Base-by-base conservation (phyloP, 2,113 vertebrate species). In the Heptranchias perlo region DNA sequence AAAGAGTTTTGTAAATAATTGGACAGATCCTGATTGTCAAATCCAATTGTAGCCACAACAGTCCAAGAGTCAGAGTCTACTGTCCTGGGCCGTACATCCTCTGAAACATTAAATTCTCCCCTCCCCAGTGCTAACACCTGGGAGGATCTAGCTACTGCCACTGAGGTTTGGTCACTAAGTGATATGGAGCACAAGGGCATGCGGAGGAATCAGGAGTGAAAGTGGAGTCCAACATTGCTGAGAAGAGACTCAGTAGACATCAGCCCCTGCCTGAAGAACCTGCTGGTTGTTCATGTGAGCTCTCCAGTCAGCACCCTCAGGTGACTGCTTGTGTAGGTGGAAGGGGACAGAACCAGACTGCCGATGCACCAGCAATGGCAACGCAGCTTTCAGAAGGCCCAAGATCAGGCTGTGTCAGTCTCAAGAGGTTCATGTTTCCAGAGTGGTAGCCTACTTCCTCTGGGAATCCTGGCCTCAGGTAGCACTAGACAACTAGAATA, bases 171-270 rank as follows among this genome's bases (percentile, higher is more conserved):
- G 58, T 21, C 21, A 69, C 28, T 35, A 73, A 16, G 52, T 16
- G 87, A 21, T 58, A 35, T 58, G 16, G 52, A 58, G 11, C 13
- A 91, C 52, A 91, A 58, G 3, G 3, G 21, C 28, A n/a, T 91
- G 52, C 87, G 52, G 87, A 91, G 87, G 52, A 91, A 91, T n/a
- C 87, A 91, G 28, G 52, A 35, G 54, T 91, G 52, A 31, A 91
- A 58, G 31, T 91, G 31, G 31, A 58, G 39, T 82, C 14, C 39
- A 39, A 47, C 16, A 44, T 61, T 54, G 28, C 28, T 52, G 25
- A 86, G 82, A 35, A 16, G 28, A 91, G 86, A 35, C 10, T 58
- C 52, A 4, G 10, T 61, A 14, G 52, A 16, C 31, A 35, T 61
- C 52, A n/a, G 11, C 52, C 49, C 52, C 52, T 54, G 31, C 52